Conservation (phyloP, 2,888 invertebrate genomes). For the Sminthurides aquaticus region DNA sequence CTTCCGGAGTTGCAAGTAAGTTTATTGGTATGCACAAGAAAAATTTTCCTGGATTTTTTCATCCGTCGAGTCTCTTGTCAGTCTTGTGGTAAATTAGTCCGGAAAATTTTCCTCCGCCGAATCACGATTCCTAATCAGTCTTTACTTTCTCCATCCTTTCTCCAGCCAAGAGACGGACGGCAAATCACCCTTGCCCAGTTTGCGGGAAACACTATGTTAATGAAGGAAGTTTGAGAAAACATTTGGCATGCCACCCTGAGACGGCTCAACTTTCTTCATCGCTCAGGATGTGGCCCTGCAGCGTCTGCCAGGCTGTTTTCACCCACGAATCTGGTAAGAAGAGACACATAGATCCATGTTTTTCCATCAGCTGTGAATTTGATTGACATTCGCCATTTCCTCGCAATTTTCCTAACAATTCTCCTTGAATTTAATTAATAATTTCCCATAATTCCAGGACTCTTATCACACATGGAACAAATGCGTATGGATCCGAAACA, state of each 20-base stretch:
- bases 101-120: no score
- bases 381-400: not conserved
- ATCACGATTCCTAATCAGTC: no score
- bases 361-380: not conserved
- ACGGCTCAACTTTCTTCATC: conserved; percentile 71
- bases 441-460: conserved; percentile 54
- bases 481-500: conserved; percentile 96
- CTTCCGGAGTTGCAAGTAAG: conserved; percentile 83
- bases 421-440: not conserved
- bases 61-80: no score
- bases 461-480: conserved; percentile 89
- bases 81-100: no score
- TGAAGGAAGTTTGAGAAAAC: conserved; percentile 85
- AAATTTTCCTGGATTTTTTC: no score
- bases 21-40: no score
- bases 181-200: conserved; percentile 89
- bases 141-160: no score
- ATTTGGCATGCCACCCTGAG: conserved; percentile 88
- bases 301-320: conserved; percentile 89
- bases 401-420: not conserved
- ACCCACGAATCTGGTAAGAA: conserved; percentile 86
- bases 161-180: conserved; percentile 86
- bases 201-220: conserved; percentile 94
- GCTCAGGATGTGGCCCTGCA: conserved; percentile 91
- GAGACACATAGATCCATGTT: not conserved